Conservation (phyloP, 2,888 invertebrate genomes). For the Eristalinus aeneus region DNA sequence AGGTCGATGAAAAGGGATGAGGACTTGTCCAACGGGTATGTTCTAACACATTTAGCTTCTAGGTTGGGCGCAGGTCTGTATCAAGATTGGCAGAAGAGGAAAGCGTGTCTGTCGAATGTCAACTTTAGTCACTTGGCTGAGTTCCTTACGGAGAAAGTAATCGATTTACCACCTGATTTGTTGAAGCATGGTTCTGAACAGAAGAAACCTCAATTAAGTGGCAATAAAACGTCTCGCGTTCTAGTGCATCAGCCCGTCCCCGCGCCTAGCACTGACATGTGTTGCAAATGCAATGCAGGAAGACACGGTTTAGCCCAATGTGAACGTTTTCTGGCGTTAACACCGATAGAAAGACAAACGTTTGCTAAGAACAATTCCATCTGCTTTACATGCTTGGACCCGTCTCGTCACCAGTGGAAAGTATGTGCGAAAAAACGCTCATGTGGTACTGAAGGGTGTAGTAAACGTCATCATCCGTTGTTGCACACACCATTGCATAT, state of each 20-base stretch:
- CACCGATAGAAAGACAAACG: background rate
- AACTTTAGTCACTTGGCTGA: background rate
- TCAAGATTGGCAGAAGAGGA: slow-evolving; percentile 1
- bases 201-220: background rate
- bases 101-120: background rate
- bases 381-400: slow-evolving; percentile 4
- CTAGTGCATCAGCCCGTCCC: background rate
- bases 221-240: background rate
- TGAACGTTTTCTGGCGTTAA: background rate
- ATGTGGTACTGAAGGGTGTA: background rate
- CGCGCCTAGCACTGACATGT: background rate
- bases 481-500: background rate
- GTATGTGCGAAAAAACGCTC: background rate
- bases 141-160: slow-evolving; percentile 6
- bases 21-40: slow-evolving; percentile 7
- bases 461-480: background rate
- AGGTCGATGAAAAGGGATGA: slow-evolving; percentile 18
- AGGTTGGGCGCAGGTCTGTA: background rate
- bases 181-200: background rate
- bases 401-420: background rate
- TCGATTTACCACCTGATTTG: slow-evolving; percentile 13
- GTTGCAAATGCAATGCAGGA: background rate
- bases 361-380: background rate
- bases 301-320: background rate
- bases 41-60: background rate